Percentiles rank a stretch among this genome's conserved stretches.
Evolutionary conservation across 2,888 invertebrate species (phyloP).

Genomic region (Pheosia tremula): DNA sequence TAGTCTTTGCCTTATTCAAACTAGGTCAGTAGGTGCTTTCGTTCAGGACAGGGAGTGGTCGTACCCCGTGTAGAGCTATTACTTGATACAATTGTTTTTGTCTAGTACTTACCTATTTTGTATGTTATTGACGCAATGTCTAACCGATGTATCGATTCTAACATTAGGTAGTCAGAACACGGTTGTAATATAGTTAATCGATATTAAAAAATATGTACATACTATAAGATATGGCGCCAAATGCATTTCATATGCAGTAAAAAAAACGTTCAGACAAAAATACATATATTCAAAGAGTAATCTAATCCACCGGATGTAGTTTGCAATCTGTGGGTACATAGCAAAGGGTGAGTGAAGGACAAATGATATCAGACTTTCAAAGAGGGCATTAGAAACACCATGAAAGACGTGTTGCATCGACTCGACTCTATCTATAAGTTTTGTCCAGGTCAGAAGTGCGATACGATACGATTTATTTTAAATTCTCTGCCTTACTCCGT

Average conservation of each 20-base stretch:
- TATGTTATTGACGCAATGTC: not conserved
- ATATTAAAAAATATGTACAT: constrained; percentile 3
- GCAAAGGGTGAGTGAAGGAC: constrained; percentile 75
- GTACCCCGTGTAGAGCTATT: not conserved
- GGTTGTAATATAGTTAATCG: not conserved
- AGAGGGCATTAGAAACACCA: constrained; percentile 35
- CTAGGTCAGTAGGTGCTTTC: not conserved
- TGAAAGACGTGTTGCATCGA: constrained; percentile 18
- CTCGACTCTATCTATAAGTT: constrained; percentile 6
- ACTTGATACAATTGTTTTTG: not conserved
- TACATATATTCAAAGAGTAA: constrained; percentile 15
- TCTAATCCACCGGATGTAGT: constrained; percentile 64
- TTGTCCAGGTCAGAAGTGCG: not conserved
- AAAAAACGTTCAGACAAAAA: not conserved
- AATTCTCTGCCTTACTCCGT: not conserved
- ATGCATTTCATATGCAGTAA: constrained; percentile 8
- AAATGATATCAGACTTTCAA: constrained; percentile 61
- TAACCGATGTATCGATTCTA: not conserved
- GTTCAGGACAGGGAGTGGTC: not conserved
- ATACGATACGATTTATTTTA: not conserved
- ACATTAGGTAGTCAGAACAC: not conserved
- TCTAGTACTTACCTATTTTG: not conserved
- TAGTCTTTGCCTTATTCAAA: not conserved
- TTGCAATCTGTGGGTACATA: constrained; percentile 47
- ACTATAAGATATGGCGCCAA: constrained; percentile 16